These are phyloP conservation scores for Philantomba maxwellii DNA, from an alignment of 2,113 vertebrate genomes.

Conservation along the genomic window DNA sequence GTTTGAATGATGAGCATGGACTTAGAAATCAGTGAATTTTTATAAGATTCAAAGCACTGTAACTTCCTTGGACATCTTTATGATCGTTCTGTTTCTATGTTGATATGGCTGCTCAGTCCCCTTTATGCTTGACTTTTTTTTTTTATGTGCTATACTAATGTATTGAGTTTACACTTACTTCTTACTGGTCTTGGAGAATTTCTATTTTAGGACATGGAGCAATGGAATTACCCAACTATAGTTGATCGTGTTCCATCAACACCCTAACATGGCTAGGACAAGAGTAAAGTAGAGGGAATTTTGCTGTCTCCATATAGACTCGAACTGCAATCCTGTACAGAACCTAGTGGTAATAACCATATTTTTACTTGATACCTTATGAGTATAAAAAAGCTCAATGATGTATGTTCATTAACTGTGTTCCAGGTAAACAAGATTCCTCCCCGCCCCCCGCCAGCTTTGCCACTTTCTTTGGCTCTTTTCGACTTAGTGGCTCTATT, in stretches of 20 bases:
- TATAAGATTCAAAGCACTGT: neutral
- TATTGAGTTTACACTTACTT: neutral
- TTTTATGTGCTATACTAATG: neutral
- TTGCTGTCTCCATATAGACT: neutral
- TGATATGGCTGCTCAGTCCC: neutral
- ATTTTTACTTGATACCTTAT: neutral
- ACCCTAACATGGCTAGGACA: neutral
- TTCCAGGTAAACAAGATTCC: neutral
- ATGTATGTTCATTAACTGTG: neutral
- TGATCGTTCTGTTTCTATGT: neutral
- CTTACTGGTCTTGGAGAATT: neutral
- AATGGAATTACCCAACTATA: neutral
- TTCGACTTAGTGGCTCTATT: neutral
- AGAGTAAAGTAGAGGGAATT: neutral
- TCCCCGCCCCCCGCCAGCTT: neutral
- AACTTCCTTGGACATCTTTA: neutral
- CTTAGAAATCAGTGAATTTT: neutral
- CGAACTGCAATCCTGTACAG: neutral
- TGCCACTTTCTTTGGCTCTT: neutral
- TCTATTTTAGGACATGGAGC: neutral
- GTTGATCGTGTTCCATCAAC: neutral
- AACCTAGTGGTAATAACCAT: neutral
- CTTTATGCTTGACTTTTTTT: neutral
- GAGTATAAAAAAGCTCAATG: neutral
- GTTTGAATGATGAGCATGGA: neutral